Evolutionary conservation across 23 tunicate species (phyloP), one percentile per base, ranked within the genome.

Genomic region (Styela clava): DNA sequence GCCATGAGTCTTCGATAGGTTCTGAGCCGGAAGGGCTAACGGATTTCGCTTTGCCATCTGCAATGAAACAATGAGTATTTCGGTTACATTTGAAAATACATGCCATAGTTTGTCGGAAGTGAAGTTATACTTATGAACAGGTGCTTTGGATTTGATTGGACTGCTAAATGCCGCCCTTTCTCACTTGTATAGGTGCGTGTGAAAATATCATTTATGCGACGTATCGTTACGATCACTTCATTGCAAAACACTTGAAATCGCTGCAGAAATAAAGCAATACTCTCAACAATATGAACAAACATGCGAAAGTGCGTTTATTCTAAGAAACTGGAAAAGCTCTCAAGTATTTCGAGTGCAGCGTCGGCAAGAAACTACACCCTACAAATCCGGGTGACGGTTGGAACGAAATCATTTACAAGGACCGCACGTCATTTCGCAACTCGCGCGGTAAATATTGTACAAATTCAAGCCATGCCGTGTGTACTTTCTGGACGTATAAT

Each of bases 1-100:
- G 97, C 97, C 97, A 91, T 12, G 97, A 91, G 32, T 91, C 97
- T 34, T 91, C 97, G 5, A 85, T 78, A 67, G 83, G 86, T 69
- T 56, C 85, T 9, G 82, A 82, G 23, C 85, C 79, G 26, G 86
- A 33, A 68, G 69, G 81, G 44, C 81, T 76, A 23, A 56, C 65
- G 0, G 81, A 76, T 52, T 76, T 76, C 23, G 24, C 52, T 1
- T 76, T 52, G 24, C 52, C 29, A 52, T 44, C 81, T 76, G 65
- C 31, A 35, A 44, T 31, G 16, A 34, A 12, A 23, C 0, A 67
- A 22, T 25, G 22, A 0, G 31, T 67, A 44, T n/a, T n/a, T n/a
- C n/a, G n/a, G n/a, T n/a, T n/a, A n/a, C 56, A 44, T 44, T 44
- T 44, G 56, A 44, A 44, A n/a, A n/a, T n/a, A n/a, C n/a, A n/a